Evolutionary conservation across 1,140 invertebrate species (phyloP).

Genomic region (Hycleus phaleratus): DNA sequence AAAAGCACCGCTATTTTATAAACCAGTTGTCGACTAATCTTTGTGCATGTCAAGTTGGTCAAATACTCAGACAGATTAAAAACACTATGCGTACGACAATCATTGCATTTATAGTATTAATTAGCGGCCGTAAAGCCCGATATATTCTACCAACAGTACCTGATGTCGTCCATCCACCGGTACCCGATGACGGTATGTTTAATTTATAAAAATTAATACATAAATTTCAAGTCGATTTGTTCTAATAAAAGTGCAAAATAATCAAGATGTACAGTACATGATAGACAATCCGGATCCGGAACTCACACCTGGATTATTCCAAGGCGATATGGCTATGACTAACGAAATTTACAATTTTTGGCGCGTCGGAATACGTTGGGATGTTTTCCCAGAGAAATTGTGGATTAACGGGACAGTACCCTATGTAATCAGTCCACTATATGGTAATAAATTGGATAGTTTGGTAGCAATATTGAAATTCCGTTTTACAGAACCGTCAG

Average conservation of each 20-base stretch:
- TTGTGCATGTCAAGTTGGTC: background rate
- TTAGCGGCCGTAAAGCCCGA: slow-evolving; percentile 8
- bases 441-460: slow-evolving; percentile 39
- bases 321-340: slow-evolving; percentile 60
- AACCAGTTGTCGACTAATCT: background rate
- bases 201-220: background rate
- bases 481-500: slow-evolving; percentile 44
- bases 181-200: slow-evolving; percentile 40
- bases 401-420: slow-evolving; percentile 53
- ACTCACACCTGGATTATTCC: slow-evolving; percentile 56
- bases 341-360: slow-evolving; percentile 45
- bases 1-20: background rate
- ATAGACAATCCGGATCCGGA: slow-evolving; percentile 51
- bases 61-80: background rate
- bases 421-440: slow-evolving; percentile 53
- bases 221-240: background rate
- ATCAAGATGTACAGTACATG: slow-evolving; percentile 13
- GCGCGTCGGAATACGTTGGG: slow-evolving; percentile 54
- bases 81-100: background rate
- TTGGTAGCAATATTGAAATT: background rate
- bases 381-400: slow-evolving; percentile 57
- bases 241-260: too few species aligned
- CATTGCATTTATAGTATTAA: background rate
- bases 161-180: slow-evolving; percentile 39
- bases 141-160: slow-evolving; percentile 39